Percentiles rank a stretch among this genome's conserved stretches.
Conservation (phyloP, 1,140 invertebrate genomes). For the Hermetia illucens region DNA sequence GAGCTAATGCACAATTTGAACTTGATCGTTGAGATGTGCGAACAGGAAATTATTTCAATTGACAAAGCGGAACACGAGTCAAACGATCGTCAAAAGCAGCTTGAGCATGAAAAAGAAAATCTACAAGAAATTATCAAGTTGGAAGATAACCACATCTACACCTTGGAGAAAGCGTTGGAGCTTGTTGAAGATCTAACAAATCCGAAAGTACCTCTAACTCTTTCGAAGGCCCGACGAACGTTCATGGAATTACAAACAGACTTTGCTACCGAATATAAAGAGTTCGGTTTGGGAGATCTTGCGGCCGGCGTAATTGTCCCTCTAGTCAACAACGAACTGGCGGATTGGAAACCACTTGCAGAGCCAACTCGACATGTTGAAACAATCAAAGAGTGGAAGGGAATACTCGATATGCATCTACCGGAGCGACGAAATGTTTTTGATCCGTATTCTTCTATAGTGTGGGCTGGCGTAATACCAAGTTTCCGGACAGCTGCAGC, state of each 20-base stretch:
- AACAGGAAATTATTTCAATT: constrained; percentile 87
- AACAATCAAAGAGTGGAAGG: constrained; percentile 59
- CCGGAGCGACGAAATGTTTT: constrained; percentile 38
- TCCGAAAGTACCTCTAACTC: constrained; percentile 40
- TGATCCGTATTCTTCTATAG: constrained; percentile 62
- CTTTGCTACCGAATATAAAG: constrained; percentile 33
- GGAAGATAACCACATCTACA: constrained; percentile 58
- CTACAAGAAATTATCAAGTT: constrained; percentile 54
- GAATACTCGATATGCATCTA: constrained; percentile 38
- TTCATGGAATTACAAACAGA: constrained; percentile 58
- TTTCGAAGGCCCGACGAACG: constrained; percentile 56
- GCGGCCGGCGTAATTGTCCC: constrained; percentile 49
- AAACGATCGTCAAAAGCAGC: constrained; percentile 58
- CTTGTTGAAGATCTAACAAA: constrained; percentile 54
- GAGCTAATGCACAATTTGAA: constrained; percentile 89
- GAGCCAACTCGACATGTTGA: constrained; percentile 44
- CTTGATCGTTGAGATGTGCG: constrained; percentile 79
- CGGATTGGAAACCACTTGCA: constrained; percentile 58
- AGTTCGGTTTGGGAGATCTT: constrained; percentile 48
- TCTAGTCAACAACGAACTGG: constrained; percentile 50
- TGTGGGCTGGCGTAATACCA: constrained; percentile 88
- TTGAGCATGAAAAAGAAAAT: constrained; percentile 65
- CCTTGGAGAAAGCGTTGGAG: constrained; percentile 53
- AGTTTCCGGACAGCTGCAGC: constrained; percentile 30
- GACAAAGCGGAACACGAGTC: constrained; percentile 63